Evolutionary conservation across 1,140 invertebrate genomes (phyloP).

Genomic region (Limonius californicus): DNA sequence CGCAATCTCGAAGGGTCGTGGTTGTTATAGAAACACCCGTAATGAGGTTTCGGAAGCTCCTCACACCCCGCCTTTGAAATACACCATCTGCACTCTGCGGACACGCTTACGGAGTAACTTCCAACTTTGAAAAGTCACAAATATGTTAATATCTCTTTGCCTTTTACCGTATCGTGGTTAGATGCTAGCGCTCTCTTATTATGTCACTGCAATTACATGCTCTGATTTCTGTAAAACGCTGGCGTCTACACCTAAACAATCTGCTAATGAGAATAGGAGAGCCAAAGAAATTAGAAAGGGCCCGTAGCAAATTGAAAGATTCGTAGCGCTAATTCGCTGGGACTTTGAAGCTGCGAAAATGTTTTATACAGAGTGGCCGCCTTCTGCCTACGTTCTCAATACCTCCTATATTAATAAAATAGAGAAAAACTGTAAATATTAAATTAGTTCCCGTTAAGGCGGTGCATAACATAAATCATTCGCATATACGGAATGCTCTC

Average conservation of each 20-base stretch:
- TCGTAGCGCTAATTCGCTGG: background rate
- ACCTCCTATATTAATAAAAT: no score
- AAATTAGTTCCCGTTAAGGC: no score
- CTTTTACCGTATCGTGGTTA: background rate
- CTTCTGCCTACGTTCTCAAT: no score
- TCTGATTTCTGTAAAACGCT: background rate
- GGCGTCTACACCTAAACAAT: background rate
- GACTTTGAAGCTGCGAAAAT: background rate
- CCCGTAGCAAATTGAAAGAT: background rate
- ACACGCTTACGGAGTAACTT: conserved; percentile 16
- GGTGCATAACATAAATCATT: no score
- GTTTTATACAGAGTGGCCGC: no score
- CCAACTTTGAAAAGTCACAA: conserved; percentile 12
- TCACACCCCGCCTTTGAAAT: conserved; percentile 25
- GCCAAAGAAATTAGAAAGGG: conserved; percentile 3
- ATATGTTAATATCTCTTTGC: conserved; percentile 8
- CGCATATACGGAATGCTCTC: no score
- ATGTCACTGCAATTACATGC: background rate
- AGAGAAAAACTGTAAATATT: no score
- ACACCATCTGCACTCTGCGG: conserved; percentile 24
- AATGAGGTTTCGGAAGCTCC: conserved; percentile 35
- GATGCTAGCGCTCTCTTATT: background rate
- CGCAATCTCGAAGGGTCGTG: conserved; percentile 33
- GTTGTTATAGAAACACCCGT: conserved; percentile 40
- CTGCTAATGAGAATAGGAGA: background rate